Conservation (phyloP, 2,797 vertebrate genomes). For the Darevskia mixta region DNA sequence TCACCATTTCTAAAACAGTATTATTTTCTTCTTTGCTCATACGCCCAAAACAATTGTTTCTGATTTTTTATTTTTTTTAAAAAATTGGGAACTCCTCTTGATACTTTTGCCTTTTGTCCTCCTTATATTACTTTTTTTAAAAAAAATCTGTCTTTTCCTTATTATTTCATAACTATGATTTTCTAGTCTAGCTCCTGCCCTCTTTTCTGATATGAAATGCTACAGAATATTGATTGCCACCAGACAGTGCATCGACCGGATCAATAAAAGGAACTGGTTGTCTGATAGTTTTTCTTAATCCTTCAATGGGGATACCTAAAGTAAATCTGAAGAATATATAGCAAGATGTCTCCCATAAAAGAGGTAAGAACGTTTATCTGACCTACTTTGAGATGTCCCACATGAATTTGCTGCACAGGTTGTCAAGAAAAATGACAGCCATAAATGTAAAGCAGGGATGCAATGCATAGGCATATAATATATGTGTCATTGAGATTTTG, state of each 20-base stretch:
- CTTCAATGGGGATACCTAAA: constrained; percentile 40
- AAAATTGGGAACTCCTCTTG: neutral
- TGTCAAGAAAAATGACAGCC: neutral
- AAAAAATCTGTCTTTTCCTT: neutral
- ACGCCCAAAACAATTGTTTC: constrained; percentile 1
- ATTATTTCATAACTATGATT: constrained; percentile 28
- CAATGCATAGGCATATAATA: neutral
- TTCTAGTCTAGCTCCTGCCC: constrained; percentile 32
- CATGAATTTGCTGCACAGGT: neutral
- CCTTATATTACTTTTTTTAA: neutral
- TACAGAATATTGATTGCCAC: constrained; percentile 44
- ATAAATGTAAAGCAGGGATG: neutral
- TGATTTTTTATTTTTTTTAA: neutral
- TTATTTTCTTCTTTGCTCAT: neutral
- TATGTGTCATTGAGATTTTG: neutral
- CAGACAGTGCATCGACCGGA: constrained; percentile 45
- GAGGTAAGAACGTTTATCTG: neutral
- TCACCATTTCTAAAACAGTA: constrained; percentile 9
- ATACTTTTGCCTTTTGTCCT: neutral
- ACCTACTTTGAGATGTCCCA: neutral
- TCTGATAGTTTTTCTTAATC: constrained; percentile 43
- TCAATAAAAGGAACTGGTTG: constrained; percentile 47
- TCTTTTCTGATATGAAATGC: constrained; percentile 33
- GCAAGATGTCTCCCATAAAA: neutral
- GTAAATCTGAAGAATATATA: constrained; percentile 25